These are phyloP conservation scores for Aleiodes sp. DNA, from an alignment of 1,140 invertebrate species.

Conservation along the genomic window DNA sequence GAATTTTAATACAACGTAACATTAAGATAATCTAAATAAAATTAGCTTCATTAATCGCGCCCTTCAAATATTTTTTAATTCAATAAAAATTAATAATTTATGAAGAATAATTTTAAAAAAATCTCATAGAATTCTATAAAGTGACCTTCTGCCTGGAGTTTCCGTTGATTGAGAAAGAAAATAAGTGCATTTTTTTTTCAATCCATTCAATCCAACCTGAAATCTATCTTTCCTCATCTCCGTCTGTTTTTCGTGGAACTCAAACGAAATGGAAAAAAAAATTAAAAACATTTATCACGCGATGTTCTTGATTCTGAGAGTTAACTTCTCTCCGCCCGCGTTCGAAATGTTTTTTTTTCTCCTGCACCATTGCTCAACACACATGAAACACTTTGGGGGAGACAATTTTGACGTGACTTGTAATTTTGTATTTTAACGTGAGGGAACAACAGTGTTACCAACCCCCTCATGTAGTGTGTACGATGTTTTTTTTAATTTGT, in stretches of 20 bases:
- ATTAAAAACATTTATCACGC: too few relatives aligned
- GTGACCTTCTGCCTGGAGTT: neutral
- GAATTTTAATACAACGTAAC: neutral
- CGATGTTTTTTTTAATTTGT: constrained; percentile 1
- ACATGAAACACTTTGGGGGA: constrained; percentile 3
- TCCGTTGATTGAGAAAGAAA: constrained; percentile 5
- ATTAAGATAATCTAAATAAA: neutral
- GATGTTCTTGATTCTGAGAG: neutral
- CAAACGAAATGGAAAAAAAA: neutral
- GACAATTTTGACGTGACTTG: constrained; percentile 35
- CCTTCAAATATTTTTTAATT: neutral
- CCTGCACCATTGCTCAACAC: constrained; percentile 26
- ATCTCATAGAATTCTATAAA: neutral
- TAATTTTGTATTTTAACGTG: constrained; percentile 33
- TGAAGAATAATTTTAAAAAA: neutral
- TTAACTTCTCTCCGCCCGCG: neutral
- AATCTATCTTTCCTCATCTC: neutral
- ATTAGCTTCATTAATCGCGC: neutral
- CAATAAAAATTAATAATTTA: neutral
- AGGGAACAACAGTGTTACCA: constrained; percentile 22
- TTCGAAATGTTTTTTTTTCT: neutral
- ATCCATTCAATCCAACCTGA: too few relatives aligned
- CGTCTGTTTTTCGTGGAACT: neutral
- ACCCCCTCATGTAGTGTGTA: constrained; percentile 26
- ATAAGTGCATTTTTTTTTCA: neutral